phyloP scores from a whole-genome alignment of 2,113 vertebrate species.

The Theristicus caerulescens region DNA sequence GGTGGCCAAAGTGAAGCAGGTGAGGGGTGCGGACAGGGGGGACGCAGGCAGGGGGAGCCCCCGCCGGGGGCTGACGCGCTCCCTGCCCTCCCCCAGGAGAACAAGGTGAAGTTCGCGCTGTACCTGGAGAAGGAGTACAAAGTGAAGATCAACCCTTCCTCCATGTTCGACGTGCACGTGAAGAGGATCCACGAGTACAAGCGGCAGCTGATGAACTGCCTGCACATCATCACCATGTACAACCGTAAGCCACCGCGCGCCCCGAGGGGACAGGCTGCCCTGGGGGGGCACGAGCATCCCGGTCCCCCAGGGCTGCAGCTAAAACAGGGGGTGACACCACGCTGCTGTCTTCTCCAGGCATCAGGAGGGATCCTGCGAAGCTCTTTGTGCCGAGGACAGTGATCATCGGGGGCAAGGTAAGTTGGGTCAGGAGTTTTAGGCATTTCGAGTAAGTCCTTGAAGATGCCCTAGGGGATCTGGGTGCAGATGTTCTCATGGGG shows the following conservation, averaged over 20 bases:
- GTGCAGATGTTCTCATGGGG: background rate
- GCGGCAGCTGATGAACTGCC: slow-evolving; percentile 94
- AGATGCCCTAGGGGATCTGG: background rate
- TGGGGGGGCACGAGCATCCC: accelerated
- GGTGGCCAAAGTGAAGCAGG: slow-evolving; percentile 92
- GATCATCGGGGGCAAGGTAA: slow-evolving; percentile 96
- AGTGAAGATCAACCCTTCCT: slow-evolving; percentile 89
- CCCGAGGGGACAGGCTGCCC: background rate
- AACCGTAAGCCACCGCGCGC: slow-evolving; percentile 80
- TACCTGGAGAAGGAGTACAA: slow-evolving; percentile 90
- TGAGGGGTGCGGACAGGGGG: background rate
- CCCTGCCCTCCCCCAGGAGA: slow-evolving; percentile 79
- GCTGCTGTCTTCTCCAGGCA: slow-evolving; percentile 75
- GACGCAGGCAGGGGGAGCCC: accelerated
- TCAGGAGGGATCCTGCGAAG: slow-evolving; percentile 83
- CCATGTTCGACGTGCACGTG: slow-evolving; percentile 97
- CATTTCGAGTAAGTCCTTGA: background rate
- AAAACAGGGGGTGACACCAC: background rate
- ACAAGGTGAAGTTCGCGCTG: slow-evolving; percentile 91
- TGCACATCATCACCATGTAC: slow-evolving; percentile 94
- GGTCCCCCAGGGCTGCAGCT: accelerated
- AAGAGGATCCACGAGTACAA: slow-evolving; percentile 99
- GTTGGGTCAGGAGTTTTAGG: background rate
- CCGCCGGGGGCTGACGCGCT: accelerated
- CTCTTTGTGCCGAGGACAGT: slow-evolving; percentile 90